Base-by-base conservation (phyloP, 2,888 invertebrate genomes). In the Sesia bembeciformis region DNA sequence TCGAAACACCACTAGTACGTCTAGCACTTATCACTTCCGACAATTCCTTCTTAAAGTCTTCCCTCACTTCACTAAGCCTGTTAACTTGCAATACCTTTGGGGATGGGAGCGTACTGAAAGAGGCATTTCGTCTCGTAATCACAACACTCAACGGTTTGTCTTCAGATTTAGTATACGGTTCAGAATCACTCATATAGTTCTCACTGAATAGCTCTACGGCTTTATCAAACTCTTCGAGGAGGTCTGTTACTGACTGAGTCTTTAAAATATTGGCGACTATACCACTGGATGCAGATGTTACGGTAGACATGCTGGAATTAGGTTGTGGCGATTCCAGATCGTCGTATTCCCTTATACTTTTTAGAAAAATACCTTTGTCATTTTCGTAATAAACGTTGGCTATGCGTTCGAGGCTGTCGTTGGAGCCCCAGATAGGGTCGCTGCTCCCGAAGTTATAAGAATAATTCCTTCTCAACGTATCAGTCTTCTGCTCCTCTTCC, bases 161-260 rank as follows among this genome's bases (percentile, higher is more conserved):
- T 0, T 56, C 63, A 0, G 80, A 68, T 58, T 78, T 81, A 0
- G 86, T 86, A 50, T 90, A 90, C 0, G 85, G 77, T 62, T 90
- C 89, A 60, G 83, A 75, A 66, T 90, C 89, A 71, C 89, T 90
- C 43, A 79, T 56, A 58, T 89, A 89, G 59, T 69, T 83, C 62
- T 89, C 89, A 63, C 83, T 81, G 57, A 90, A 88, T 67, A 84
- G 60, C 40, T 87, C 87, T n/a, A 88, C 81, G 0, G 84, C 75
- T 66, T 81, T 85, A 8, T 87, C 71, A 59, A 89, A 90, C 55
- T 89, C 85, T 0, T 80, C 70, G 6, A 88, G 60, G 3, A 90
- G 70, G 54, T 86, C 75, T 57, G 81, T 77, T 0, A 88, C 81
- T 0, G 89, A 90, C 54, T 75, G 76, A 0, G 74, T 64, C 54